Conservation (phyloP, 2,797 vertebrate species). For the Oreortyx pictus region DNA sequence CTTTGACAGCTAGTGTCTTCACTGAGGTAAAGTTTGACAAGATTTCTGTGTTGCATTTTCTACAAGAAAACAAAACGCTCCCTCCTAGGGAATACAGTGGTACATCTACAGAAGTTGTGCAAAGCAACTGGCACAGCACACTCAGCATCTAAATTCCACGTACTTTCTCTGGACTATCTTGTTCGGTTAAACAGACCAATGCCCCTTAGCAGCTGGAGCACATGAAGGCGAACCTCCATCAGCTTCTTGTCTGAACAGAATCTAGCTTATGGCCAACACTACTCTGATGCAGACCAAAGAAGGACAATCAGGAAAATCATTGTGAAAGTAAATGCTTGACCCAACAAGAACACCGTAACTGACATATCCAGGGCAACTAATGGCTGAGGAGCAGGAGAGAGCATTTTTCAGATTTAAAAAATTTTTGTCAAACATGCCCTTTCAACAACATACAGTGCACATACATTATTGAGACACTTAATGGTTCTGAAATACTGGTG, state of each 20-base stretch:
- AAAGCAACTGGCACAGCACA: not conserved
- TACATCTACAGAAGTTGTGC: fast-evolving
- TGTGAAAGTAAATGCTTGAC: not conserved
- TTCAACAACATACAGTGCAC: not conserved
- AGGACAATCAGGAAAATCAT: not conserved
- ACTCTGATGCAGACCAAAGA: not conserved
- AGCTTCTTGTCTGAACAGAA: not conserved
- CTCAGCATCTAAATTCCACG: not conserved
- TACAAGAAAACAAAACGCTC: not conserved
- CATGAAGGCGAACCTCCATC: not conserved
- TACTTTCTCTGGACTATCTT: not conserved
- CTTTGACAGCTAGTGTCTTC: not conserved
- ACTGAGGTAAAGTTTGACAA: not conserved
- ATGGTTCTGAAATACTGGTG: not conserved
- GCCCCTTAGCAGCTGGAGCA: not conserved
- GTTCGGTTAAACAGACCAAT: too few relatives aligned
- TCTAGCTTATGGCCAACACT: too few relatives aligned
- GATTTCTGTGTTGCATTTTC: not conserved
- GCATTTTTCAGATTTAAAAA: not conserved
- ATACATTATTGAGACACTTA: not conserved
- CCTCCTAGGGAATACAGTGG: not conserved
- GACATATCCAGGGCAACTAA: not conserved
- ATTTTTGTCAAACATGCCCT: not conserved
- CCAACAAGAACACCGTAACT: not conserved
- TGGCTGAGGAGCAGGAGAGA: not conserved